Evolutionary conservation across 2,113 vertebrate species (phyloP).

Genomic region (Tetrao urogallus): DNA sequence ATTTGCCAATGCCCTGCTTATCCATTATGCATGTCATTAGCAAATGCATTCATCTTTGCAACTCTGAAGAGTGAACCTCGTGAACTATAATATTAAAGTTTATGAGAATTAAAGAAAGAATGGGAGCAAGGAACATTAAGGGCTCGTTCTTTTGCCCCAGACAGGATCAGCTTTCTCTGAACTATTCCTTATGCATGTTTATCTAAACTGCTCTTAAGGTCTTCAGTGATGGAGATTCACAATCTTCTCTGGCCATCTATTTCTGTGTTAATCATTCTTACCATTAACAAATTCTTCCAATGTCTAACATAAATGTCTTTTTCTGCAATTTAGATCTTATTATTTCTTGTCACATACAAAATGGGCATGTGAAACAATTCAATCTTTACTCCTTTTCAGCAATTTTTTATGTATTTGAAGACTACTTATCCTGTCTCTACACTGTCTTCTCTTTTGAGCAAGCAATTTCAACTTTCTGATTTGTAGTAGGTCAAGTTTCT

Average conservation of each 20-base stretch:
- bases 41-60: neutral
- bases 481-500: conserved; percentile 29
- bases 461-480: neutral
- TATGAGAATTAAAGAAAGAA: neutral
- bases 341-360: conserved; percentile 6
- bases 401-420: neutral
- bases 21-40: neutral
- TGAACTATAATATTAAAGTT: neutral
- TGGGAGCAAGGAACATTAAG: neutral
- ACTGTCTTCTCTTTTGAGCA: conserved; percentile 24
- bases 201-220: neutral
- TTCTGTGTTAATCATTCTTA: neutral
- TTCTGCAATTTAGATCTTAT: neutral
- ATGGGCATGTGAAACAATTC: neutral
- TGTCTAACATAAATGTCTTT: neutral
- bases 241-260: neutral
- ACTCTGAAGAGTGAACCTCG: neutral
- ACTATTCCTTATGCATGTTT: neutral
- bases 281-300: neutral
- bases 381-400: neutral
- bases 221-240: neutral
- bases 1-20: neutral
- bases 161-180: neutral
- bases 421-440: neutral
- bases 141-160: neutral